Conservation (phyloP, 1,140 invertebrate genomes). For the Archivesica marissinica region DNA sequence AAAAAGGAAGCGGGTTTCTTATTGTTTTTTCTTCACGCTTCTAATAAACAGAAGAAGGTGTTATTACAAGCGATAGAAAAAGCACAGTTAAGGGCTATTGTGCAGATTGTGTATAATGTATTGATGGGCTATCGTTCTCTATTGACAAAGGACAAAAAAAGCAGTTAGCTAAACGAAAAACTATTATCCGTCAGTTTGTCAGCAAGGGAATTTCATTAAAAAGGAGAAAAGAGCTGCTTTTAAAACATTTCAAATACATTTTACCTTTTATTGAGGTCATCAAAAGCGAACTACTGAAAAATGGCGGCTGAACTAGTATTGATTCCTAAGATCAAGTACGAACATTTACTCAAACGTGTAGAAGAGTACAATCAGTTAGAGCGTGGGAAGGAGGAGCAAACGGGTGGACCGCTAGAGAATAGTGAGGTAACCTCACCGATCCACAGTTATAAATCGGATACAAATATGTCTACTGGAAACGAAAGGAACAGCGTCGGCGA, state of each 20-base stretch:
- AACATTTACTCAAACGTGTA: slow-evolving; percentile 16
- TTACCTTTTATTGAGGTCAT: slow-evolving; percentile 28
- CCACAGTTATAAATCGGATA: too few species aligned
- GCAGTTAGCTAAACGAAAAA: slow-evolving; percentile 13
- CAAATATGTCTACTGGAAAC: too few species aligned
- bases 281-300: slow-evolving; percentile 32
- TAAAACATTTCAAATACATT: slow-evolving; percentile 34
- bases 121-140: slow-evolving; percentile 9
- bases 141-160: slow-evolving; percentile 39
- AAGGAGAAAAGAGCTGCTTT: slow-evolving; percentile 39
- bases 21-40: background rate
- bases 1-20: slow-evolving; percentile 34
- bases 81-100: slow-evolving; percentile 40
- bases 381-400: background rate
- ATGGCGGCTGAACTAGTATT: slow-evolving; percentile 24
- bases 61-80: slow-evolving; percentile 36
- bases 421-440: too few species aligned
- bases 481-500: background rate
- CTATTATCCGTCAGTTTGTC: slow-evolving; percentile 42
- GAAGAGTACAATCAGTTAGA: background rate
- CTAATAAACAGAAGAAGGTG: slow-evolving; percentile 43
- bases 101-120: slow-evolving; percentile 47
- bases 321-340: slow-evolving; percentile 35
- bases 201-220: slow-evolving; percentile 42
- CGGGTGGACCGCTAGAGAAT: background rate